Conservation (phyloP, 1,140 invertebrate species). For the Drosophila pectinifera region DNA sequence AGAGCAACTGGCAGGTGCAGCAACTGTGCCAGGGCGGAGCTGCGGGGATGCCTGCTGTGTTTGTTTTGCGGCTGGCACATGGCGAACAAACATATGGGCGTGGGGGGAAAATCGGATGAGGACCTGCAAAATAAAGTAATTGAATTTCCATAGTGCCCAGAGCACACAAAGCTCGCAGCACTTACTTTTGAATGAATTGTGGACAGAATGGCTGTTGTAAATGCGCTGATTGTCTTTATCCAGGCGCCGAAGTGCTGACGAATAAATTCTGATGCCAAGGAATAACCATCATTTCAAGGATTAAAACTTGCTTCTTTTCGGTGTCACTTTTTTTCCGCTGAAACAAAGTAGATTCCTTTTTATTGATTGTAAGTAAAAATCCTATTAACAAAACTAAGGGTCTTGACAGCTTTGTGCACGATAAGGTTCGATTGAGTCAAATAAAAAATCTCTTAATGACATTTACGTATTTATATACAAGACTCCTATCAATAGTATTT, state of each 20-base stretch:
- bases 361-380: too few relatives aligned
- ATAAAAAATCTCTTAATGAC: too few relatives aligned
- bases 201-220: constrained; percentile 20
- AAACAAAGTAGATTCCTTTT: too few relatives aligned
- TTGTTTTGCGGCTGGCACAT: constrained; percentile 64
- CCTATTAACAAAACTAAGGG: too few relatives aligned
- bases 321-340: too few relatives aligned
- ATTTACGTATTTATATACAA: too few relatives aligned
- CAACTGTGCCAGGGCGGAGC: constrained; percentile 1
- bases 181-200: constrained; percentile 23
- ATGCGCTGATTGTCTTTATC: constrained; percentile 29
- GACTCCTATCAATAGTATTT: too few relatives aligned
- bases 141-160: constrained; percentile 68
- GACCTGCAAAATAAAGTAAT: constrained; percentile 70
- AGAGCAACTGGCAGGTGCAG: constrained; percentile 65
- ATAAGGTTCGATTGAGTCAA: too few relatives aligned
- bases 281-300: too few relatives aligned
- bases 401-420: too few relatives aligned
- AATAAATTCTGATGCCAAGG: background rate
- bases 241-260: background rate
- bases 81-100: constrained; percentile 41
- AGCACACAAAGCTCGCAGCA: constrained; percentile 26
- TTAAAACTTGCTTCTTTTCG: too few relatives aligned
- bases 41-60: constrained; percentile 14
- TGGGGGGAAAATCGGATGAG: constrained; percentile 27